Evolutionary conservation across 2,113 vertebrate species (phyloP), one percentile per base, ranked within the genome.

Genomic region (Pongo pygmaeus): DNA sequence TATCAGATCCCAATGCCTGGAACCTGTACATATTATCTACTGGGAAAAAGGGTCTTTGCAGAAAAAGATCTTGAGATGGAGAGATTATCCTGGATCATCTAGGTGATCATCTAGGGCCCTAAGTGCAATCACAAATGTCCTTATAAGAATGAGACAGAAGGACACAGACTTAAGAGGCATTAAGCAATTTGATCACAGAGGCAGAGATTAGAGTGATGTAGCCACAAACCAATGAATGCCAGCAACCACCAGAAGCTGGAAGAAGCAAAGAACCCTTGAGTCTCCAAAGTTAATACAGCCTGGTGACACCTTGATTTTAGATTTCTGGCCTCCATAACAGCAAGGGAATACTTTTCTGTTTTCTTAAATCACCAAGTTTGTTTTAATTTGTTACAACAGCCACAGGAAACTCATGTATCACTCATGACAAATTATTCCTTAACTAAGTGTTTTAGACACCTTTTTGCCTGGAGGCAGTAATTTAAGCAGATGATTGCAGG

Each of bases 191-290:
- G 50, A 40, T 48, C 30, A 17, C 12, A 48, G 17, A 94, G 25
- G 23, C 25, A 70, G 40, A 59, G 9, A 12, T 14, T 5, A 4
- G 8, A 52, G 5, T 8, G 6, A 52, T 9, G 0, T 2, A n/a
- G 20, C 5, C 35, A 70, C 7, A 25, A 38, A 38, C 7, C 30
- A 74, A 18, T 8, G 59, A 90, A 38, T 40, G 5, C 2, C 1
- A 0, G 35, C 20, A 25, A 27, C 16, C 35, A 43, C 27, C 17
- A 70, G 40, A 83, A 74, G 7, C 10, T 78, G 17, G 67, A 92
- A 32, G 16, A n/a, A 18, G 67, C 7, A 1, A 69, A 40, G 6
- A 64, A 40, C 4, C 12, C 18, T 38, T 10, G 17, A 46, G 10
- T 30, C 46, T 52, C 7, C 13, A 10, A 50, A 18, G 18, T 8